Conservation (phyloP, 2,888 invertebrate species). For the Brachyptera risi region DNA sequence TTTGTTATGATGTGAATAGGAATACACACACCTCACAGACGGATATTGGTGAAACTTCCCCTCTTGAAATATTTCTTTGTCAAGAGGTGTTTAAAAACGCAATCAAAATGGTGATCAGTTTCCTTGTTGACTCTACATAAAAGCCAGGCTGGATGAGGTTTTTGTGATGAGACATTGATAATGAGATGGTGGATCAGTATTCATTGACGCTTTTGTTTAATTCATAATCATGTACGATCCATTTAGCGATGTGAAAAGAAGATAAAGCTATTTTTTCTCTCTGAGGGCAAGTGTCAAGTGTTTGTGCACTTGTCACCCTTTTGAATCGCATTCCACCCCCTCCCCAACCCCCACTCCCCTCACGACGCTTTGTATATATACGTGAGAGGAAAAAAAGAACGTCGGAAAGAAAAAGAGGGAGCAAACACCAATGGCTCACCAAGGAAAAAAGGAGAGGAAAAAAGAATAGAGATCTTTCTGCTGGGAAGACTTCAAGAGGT, state of each 20-base stretch:
- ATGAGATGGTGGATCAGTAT: no score
- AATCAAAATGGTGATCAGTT: no score
- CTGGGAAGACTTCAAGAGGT: slow-evolving; percentile 20
- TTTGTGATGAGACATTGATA: no score
- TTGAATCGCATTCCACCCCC: slow-evolving; percentile 29
- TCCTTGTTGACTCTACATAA: no score
- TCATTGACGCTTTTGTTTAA: slow-evolving; percentile 10
- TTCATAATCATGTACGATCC: slow-evolving; percentile 20
- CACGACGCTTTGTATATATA: slow-evolving; percentile 29
- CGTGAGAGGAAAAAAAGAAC: slow-evolving; percentile 23
- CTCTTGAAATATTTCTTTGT: no score
- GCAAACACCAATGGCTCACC: slow-evolving; percentile 20
- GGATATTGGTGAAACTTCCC: no score
- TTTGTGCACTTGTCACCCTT: slow-evolving; percentile 31
- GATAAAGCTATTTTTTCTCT: slow-evolving; percentile 21
- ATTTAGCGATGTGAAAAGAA: slow-evolving; percentile 19
- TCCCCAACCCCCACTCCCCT: no score
- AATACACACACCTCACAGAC: no score
- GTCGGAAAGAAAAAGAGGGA: slow-evolving; percentile 23
- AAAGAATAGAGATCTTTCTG: slow-evolving; percentile 20
- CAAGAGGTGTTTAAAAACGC: no score
- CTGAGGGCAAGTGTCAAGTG: slow-evolving; percentile 29
- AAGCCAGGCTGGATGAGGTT: no score
- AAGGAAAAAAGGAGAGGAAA: slow-evolving; percentile 17
- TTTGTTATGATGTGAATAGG: no score